Evolutionary conservation across 2,797 vertebrate species (phyloP), one percentile per base, ranked within the genome.

Genomic region (Sus cebifrons): DNA sequence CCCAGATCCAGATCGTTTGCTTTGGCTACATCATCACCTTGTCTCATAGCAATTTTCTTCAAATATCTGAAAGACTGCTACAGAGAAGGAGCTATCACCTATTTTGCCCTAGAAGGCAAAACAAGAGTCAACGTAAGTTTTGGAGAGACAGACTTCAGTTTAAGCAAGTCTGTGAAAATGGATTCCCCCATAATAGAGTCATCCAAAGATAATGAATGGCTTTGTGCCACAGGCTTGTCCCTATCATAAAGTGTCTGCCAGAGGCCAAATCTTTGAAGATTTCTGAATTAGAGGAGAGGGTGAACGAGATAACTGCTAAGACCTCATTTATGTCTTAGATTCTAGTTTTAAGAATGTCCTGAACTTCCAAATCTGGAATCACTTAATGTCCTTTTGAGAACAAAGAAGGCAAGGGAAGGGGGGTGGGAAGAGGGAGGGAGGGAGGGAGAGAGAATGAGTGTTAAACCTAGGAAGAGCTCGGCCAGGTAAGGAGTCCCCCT

Each of bases 271-370:
- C 20, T 86, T 62, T 90, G 83, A 83, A 40, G 54, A 27, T 71
- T 75, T 96, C 60, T 62, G 56, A 95, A 25, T 79, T 25, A 81
- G 13, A 60, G 8, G 36, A 92, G 73, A 87, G 64, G 27, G 2
- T 58, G 71, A 75, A 70, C 73, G 54, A 65, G 67, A 65, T 29
- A 49, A 77, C 4, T 21, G 73, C 4, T 21, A 71, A 89, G 60
- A 52, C n/a, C 52, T 20, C 12, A 27, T 78, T 74, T 71, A 36
- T 58, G 29, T 73, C 94, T 86, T 91, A 79, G 40, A 75, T 82
- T 88, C 89, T 71, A 29, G 32, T 83, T 83, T n/a, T 71, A 88
- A 89, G 64, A 82, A 73, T 73, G n/a, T 70, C 54, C 58, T 77
- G 54, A 95, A 75, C 23, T 71, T 40, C 18, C 49, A 81, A 75